phyloP scores from a whole-genome alignment of 2,888 invertebrate genomes.

The Calliphora vomitoria region DNA sequence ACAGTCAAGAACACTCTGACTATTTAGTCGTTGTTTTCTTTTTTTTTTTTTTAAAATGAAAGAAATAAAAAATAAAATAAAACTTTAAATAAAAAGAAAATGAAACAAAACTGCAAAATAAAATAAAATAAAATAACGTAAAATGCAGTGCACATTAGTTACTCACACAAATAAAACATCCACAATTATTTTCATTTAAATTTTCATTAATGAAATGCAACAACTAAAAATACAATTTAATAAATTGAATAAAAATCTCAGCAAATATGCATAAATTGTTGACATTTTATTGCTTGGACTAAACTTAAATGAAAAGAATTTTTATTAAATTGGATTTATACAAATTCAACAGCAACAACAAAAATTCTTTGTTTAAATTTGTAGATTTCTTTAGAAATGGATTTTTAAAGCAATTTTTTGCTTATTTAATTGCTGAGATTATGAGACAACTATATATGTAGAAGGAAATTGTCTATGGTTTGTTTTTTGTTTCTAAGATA shows the following conservation, averaged over 20 bases:
- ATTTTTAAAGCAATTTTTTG: neutral
- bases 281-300: constrained; percentile 9
- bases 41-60: constrained; percentile 28
- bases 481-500: neutral
- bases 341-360: neutral
- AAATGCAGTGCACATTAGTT: constrained; percentile 21
- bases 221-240: constrained; percentile 57
- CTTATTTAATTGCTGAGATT: neutral
- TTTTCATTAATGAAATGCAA: constrained; percentile 64
- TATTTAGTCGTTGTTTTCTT: neutral
- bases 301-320: constrained; percentile 19
- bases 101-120: neutral
- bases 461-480: neutral
- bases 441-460: neutral
- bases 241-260: constrained; percentile 55
- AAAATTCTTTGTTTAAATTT: neutral
- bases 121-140: constrained; percentile 15
- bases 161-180: neutral
- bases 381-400: neutral
- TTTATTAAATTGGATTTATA: constrained; percentile 45
- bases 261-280: constrained; percentile 36
- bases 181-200: constrained; percentile 35
- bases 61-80: neutral
- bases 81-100: neutral
- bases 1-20: constrained; percentile 2